Conservation (phyloP, 2,797 vertebrate species). For the Danio jaintianensis region DNA sequence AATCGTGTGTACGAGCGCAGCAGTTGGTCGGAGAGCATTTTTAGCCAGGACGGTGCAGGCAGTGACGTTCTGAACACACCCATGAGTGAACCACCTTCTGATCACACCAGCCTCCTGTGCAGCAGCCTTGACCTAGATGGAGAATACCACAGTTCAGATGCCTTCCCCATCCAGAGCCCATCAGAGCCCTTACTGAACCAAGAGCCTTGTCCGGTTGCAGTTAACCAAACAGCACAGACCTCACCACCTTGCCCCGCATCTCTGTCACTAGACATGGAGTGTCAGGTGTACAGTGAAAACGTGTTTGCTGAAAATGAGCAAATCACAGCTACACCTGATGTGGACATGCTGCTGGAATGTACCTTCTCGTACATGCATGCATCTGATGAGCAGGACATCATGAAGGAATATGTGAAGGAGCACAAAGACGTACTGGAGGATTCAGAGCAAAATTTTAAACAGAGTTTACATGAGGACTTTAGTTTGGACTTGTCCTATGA, state of each 20-base stretch:
- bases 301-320: slow-evolving; percentile 15
- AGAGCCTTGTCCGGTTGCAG: neutral
- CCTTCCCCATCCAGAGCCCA: slow-evolving; percentile 9
- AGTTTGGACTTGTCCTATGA: slow-evolving; percentile 55
- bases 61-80: slow-evolving; percentile 81
- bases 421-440: slow-evolving; percentile 1
- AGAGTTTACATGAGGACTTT: slow-evolving; percentile 47
- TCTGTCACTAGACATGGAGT: slow-evolving; percentile 50
- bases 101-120: slow-evolving; percentile 76
- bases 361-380: slow-evolving; percentile 82
- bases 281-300: slow-evolving; percentile 36
- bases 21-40: slow-evolving; percentile 79
- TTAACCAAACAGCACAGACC: slow-evolving; percentile 13
- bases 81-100: slow-evolving; percentile 79
- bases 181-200: neutral
- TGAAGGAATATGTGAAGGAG: slow-evolving; percentile 64
- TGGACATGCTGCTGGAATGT: slow-evolving; percentile 80
- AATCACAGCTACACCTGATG: slow-evolving; percentile 69
- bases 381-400: slow-evolving; percentile 60
- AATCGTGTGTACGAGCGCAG: slow-evolving; percentile 69
- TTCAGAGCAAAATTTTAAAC: slow-evolving; percentile 51
- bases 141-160: slow-evolving; percentile 62
- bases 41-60: slow-evolving; percentile 68
- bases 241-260: slow-evolving; percentile 38
- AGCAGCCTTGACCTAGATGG: slow-evolving; percentile 75